phyloP scores from a whole-genome alignment of 2,888 invertebrate species.

The Choristoneura rosaceana region DNA sequence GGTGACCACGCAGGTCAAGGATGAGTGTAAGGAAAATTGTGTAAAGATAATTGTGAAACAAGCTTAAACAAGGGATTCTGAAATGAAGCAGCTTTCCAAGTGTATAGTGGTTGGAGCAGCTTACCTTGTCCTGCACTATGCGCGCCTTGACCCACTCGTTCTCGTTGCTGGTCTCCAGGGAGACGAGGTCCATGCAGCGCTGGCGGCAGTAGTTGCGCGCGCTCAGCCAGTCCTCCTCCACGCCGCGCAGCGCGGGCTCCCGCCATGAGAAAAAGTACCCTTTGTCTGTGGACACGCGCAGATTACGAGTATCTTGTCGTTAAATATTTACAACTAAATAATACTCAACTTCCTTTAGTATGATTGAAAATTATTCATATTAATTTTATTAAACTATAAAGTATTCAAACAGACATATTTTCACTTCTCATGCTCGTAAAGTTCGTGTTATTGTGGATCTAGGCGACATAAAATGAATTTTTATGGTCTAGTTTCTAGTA shows the following conservation, averaged over 20 bases:
- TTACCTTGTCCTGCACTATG: constrained; percentile 91
- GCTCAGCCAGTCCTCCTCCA: constrained; percentile 93
- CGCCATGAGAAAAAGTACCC: constrained; percentile 96
- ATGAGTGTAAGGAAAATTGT: constrained; percentile 37
- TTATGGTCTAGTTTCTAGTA: no score
- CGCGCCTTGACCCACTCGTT: constrained; percentile 94
- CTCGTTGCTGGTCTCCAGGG: constrained; percentile 93
- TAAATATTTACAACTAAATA: not conserved
- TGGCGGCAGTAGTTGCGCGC: constrained; percentile 94
- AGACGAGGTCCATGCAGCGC: constrained; percentile 95
- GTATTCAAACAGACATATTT: not conserved
- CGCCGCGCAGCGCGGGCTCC: constrained; percentile 89
- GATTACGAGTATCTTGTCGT: not conserved
- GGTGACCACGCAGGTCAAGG: constrained; percentile 56
- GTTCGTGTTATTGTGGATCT: no score
- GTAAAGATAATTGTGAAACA: not conserved
- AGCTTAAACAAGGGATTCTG: not conserved
- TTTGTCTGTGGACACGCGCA: constrained; percentile 75
- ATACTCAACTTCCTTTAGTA: not conserved
- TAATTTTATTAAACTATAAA: not conserved
- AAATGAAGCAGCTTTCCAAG: not conserved
- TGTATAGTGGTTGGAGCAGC: constrained; percentile 44
- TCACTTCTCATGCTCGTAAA: not conserved
- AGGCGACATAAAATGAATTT: no score
- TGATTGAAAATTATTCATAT: not conserved